Conservation (phyloP, 2,797 vertebrate genomes). For the Furcifer pardalis region DNA sequence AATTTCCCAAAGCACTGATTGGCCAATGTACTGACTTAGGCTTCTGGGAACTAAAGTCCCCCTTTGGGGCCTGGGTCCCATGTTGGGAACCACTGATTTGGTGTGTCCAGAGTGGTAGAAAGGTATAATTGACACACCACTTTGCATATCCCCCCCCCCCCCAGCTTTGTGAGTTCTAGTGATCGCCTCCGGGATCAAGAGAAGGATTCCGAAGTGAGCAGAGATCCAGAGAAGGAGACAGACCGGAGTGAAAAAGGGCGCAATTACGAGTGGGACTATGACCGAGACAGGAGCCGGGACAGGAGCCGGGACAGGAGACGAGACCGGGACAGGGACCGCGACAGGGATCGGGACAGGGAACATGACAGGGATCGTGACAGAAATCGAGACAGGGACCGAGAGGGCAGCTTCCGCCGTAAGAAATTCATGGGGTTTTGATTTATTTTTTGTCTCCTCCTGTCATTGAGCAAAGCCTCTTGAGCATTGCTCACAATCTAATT, state of each 20-base stretch:
- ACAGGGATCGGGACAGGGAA: constrained; percentile 55
- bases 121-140: too few relatives aligned
- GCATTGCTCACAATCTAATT: too few relatives aligned
- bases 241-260: constrained; percentile 52
- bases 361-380: constrained; percentile 55
- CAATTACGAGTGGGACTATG: constrained; percentile 59
- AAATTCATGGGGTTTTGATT: background rate
- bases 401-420: constrained; percentile 68
- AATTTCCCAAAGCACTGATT: too few relatives aligned
- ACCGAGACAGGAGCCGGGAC: constrained; percentile 58
- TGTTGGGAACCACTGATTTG: too few relatives aligned
- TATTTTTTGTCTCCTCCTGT: too few relatives aligned
- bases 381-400: constrained; percentile 11
- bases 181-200: constrained; percentile 81
- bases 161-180: constrained; percentile 87
- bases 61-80: too few relatives aligned
- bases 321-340: constrained; percentile 43
- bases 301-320: constrained; percentile 53
- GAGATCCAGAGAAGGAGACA: constrained; percentile 71
- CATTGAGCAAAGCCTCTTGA: too few relatives aligned
- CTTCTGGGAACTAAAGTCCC: too few relatives aligned
- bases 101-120: too few relatives aligned
- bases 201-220: constrained; percentile 61
- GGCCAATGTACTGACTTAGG: too few relatives aligned
- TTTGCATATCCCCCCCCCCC: too few relatives aligned